phyloP scores from a whole-genome alignment of 2,797 vertebrate genomes.

The Pangasius sanitwongsei region DNA sequence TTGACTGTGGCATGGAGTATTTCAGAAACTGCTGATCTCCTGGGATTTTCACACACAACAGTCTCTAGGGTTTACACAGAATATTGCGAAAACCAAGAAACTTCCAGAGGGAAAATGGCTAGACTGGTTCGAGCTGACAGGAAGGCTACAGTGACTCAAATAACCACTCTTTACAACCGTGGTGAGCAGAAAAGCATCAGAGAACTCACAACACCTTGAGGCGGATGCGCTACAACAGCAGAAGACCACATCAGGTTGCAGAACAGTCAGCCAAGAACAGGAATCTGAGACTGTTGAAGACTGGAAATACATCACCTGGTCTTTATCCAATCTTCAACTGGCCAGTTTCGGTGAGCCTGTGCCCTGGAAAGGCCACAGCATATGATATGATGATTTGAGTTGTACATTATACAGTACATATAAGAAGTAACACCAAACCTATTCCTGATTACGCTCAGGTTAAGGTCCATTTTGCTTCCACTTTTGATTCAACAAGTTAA shows the following conservation, averaged over 20 bases:
- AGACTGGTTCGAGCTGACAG: background rate
- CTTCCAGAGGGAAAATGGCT: background rate
- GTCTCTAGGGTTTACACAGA: background rate
- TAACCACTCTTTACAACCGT: background rate
- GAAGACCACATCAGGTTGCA: background rate
- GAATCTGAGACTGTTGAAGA: background rate
- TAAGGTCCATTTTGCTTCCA: background rate
- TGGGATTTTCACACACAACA: background rate
- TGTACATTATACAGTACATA: background rate
- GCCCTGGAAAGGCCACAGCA: background rate
- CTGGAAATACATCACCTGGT: background rate
- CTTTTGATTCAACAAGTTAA: background rate
- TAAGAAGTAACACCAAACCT: background rate
- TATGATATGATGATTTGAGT: background rate
- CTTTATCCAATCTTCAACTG: background rate
- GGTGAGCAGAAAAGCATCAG: background rate
- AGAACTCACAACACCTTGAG: background rate
- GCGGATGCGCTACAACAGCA: background rate
- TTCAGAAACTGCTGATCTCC: background rate
- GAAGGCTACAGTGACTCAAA: background rate
- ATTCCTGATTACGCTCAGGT: background rate
- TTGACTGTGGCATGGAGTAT: background rate
- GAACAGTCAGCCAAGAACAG: background rate
- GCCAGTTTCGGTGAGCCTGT: background rate
- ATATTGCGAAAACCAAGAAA: background rate